phyloP scores from a whole-genome alignment of 2,113 vertebrate genomes.

The Pitta sordida region DNA sequence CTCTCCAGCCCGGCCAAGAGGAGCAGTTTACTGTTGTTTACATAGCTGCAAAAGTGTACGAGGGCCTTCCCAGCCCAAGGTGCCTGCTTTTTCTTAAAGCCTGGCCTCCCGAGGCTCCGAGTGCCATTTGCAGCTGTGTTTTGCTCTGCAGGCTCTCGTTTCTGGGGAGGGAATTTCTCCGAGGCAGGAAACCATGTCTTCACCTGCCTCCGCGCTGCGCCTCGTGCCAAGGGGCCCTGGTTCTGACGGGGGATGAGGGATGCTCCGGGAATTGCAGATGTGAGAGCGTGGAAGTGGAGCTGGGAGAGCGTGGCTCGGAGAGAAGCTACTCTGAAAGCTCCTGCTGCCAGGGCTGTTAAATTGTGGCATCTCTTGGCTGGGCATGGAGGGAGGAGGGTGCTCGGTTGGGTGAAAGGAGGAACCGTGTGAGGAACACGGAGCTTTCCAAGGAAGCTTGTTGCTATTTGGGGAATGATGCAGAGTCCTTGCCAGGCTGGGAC shows the following conservation, averaged over 20 bases:
- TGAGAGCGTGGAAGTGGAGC: too few relatives aligned
- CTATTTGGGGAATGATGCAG: background rate
- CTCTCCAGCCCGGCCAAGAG: slow-evolving; percentile 18
- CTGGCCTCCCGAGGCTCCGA: background rate
- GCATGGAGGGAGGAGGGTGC: background rate
- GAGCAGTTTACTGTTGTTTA: slow-evolving; percentile 63
- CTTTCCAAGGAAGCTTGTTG: background rate
- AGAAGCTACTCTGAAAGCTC: background rate
- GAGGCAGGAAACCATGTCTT: slow-evolving; percentile 45
- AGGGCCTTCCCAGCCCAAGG: slow-evolving; percentile 55
- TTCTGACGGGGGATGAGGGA: background rate
- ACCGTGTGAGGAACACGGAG: rapidly evolving
- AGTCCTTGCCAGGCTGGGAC: background rate
- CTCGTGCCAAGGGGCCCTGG: slow-evolving; percentile 16
- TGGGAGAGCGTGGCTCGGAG: rapidly evolving
- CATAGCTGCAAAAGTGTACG: slow-evolving; percentile 60
- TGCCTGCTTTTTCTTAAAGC: slow-evolving; percentile 59
- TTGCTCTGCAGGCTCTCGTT: slow-evolving; percentile 39
- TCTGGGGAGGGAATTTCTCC: slow-evolving; percentile 47
- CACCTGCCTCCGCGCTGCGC: background rate
- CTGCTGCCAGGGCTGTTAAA: background rate
- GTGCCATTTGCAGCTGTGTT: slow-evolving; percentile 63
- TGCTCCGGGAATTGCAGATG: background rate
- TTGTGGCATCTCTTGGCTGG: background rate
- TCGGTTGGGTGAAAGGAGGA: rapidly evolving